Base-by-base conservation (phyloP, 2,888 invertebrate genomes). In the Abrostola triplasia region DNA sequence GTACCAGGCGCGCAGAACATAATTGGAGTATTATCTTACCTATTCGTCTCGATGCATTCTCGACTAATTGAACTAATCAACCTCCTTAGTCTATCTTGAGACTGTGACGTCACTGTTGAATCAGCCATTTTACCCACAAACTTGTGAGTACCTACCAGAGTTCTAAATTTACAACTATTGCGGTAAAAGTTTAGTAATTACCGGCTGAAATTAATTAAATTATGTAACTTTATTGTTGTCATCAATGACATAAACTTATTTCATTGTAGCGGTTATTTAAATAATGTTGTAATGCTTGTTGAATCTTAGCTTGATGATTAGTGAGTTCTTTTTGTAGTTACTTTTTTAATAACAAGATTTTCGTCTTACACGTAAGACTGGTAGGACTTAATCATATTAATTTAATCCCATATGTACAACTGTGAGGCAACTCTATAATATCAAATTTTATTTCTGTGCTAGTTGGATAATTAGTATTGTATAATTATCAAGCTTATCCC, bases 51-150 rank as follows among this genome's bases (percentile, higher is more conserved):
- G 53, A 44, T 61, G 50, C 42, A 55, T 65, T 67, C 51, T 56
- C 54, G 59, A 61, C 64, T 78, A 76, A 77, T 78, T 78, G 64
- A 60, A 64, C 70, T 78, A 77, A 72, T 78, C 67, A 40, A 78
- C 63, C 67, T 69, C 67, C 63, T 69, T 64, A 68, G 51, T 52
- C 50, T 56, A 66, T 56, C 70, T 58, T 50, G 64, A 49, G 48
- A 37, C 35, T 35, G 50, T 69, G 53, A 56, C 67, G 58, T 61
- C 63, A 67, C 40, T 24, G 1, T 36, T 57, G 48, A 6, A 38
- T 40, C 41, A 59, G 51, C 41, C n/a, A 40, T 38, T 5, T 35
- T 13, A 12, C 11, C 36, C 38, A 6, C 35, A 5, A 13, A 10
- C 36, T 44, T 47, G 6, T 36, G 11, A 11, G 37, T 35, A 9